Percentiles rank a stretch among this genome's conserved stretches.
These are phyloP conservation scores for Ceratoteleas bidentatus DNA, from an alignment of 1,140 invertebrate genomes.

Conservation along the genomic window DNA sequence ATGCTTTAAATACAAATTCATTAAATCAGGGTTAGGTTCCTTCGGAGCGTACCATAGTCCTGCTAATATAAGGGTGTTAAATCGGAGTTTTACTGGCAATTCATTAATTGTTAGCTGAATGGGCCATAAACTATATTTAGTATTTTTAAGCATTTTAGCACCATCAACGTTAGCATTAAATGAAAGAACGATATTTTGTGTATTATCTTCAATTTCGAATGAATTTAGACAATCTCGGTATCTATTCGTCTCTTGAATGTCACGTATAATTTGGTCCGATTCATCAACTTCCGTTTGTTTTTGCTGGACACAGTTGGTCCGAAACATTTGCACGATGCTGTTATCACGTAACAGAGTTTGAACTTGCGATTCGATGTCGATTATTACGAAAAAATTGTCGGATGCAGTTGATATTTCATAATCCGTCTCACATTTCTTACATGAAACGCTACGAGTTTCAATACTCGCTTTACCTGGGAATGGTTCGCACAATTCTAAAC, in stretches of 20 bases:
- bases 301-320: background rate
- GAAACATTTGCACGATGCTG: constrained; percentile 5
- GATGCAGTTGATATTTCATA: constrained; percentile 19
- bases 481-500: background rate
- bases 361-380: constrained; percentile 50
- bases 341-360: constrained; percentile 24
- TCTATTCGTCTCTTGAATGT: constrained; percentile 24
- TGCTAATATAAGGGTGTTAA: background rate
- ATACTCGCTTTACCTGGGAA: too few species aligned
- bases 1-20: constrained; percentile 15
- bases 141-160: constrained; percentile 18
- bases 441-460: background rate
- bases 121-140: constrained; percentile 8
- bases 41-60: constrained; percentile 19
- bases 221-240: background rate
- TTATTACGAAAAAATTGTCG: constrained; percentile 29
- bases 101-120: background rate
- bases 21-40: background rate
- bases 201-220: background rate
- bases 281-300: background rate
- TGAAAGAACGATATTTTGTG: background rate
- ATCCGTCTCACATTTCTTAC: constrained; percentile 10
- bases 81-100: background rate
- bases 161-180: constrained; percentile 41
- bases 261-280: background rate